Conservation (phyloP, 2,797 vertebrate species). For the Pelobates cultripes region DNA sequence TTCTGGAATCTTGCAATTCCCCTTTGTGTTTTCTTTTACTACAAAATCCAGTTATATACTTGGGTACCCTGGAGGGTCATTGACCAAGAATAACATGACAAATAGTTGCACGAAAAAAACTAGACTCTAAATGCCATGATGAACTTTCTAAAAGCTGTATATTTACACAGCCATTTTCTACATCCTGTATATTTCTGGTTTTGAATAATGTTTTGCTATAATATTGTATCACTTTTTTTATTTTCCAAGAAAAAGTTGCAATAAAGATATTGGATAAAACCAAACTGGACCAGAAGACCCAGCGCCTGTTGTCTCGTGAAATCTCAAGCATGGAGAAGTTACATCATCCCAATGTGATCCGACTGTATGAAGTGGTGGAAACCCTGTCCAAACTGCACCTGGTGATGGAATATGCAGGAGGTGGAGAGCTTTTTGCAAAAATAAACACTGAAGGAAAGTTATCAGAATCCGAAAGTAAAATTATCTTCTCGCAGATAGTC, state of each 20-base stretch:
- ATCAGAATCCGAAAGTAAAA: slow-evolving; percentile 85
- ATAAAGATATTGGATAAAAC: slow-evolving; percentile 98
- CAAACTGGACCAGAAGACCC: slow-evolving; percentile 94
- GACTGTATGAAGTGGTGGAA: slow-evolving; percentile 97
- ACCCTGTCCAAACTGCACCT: slow-evolving; percentile 91
- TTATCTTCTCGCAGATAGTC: slow-evolving; percentile 93
- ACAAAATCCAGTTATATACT: too few species aligned
- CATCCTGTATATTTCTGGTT: too few species aligned
- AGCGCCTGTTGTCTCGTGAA: slow-evolving; percentile 89
- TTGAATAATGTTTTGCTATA: background rate
- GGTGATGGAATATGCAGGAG: slow-evolving; percentile 94
- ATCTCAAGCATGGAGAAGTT: slow-evolving; percentile 98
- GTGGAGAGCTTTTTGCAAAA: slow-evolving; percentile 96
- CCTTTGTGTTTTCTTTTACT: too few species aligned
- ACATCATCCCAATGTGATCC: slow-evolving; percentile 96
- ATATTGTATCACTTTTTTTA: background rate
- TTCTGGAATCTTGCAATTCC: too few species aligned
- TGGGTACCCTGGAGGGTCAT: too few species aligned
- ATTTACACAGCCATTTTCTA: too few species aligned
- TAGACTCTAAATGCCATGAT: too few species aligned
- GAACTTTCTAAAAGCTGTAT: too few species aligned
- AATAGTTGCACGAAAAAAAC: too few species aligned
- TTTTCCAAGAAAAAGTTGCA: slow-evolving; percentile 90
- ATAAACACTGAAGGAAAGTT: slow-evolving; percentile 91
- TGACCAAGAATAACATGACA: too few species aligned